Evolutionary conservation across 1,140 invertebrate species (phyloP), one percentile per base, ranked within the genome.

Genomic region (Ceratosolen solmsi): DNA sequence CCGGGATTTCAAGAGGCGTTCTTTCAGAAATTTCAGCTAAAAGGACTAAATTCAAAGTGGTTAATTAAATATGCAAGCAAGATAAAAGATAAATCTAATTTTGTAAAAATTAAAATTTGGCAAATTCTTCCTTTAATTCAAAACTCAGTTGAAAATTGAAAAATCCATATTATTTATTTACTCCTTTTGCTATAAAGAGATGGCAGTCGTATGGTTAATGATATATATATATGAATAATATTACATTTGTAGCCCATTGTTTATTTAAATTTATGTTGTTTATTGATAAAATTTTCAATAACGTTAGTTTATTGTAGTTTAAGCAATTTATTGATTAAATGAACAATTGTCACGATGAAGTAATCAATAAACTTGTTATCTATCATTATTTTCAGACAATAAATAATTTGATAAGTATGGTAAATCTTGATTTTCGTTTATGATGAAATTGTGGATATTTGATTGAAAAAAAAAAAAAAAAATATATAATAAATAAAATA

Each of bases 31-130:
- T 80, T 73, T 73, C 4, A 73, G 20, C 41, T 36, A 20, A 73
- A 73, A 73, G 54, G 25, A 73, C 30, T 56, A 71, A 79, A 71
- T 71, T 79, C 38, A 38, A 41, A 38, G 7, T 46, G 51, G 76
- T 70, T 30, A 46, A 49, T 71, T 79, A 46, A 71, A 71, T 41
- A 58, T 79, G 51, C 63, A 77, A 65, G 75, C 75, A 27, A 70
- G 60, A 78, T 78, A 78, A 68, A 49, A 65, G 60, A 77, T 49
- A 68, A 76, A 76, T 77, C 38, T 65, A 77, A 77, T 77, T 77
- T 49, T 25, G 73, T 56, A 38, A 17, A 60, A 60, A 75, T 75
- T 77, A 36, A 30, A 38, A 77, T 77, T 65, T 73, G 1, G 27
- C 33, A 41, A 70, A 70, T 70, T 70, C 17, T 68, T 25, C 15